A percentile compares a stretch with the other conserved stretches of the same genome.
Conservation (phyloP, 2,113 vertebrate genomes). For the Junco hyemalis region DNA sequence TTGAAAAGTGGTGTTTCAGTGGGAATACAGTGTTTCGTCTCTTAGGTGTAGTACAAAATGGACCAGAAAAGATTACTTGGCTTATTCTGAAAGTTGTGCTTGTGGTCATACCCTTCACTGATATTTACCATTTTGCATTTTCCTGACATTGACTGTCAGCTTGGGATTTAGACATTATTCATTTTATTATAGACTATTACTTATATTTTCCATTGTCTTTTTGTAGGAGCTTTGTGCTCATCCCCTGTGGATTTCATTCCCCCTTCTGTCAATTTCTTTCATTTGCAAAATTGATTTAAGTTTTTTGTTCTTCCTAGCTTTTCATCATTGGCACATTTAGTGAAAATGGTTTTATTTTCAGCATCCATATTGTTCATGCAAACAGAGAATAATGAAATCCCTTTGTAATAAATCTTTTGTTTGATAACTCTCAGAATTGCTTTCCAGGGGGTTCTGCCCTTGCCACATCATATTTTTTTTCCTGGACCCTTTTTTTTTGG, state of each 20-base stretch:
- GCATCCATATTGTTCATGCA: background rate
- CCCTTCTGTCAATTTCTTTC: background rate
- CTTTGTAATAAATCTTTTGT: background rate
- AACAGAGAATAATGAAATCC: background rate
- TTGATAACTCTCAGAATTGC: background rate
- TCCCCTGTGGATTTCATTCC: background rate
- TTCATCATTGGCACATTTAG: background rate
- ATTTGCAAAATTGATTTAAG: background rate
- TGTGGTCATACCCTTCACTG: background rate
- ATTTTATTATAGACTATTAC: background rate
- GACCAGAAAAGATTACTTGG: background rate
- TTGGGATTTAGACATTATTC: background rate
- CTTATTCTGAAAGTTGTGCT: background rate
- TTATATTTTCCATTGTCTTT: background rate
- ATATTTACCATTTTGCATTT: background rate
- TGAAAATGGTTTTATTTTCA: background rate
- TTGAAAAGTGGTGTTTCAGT: background rate
- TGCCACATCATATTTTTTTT: fast-evolving
- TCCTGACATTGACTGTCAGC: background rate
- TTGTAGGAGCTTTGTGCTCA: background rate
- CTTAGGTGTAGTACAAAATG: background rate
- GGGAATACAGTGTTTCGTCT: background rate
- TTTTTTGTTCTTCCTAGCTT: background rate
- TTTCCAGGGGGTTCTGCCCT: background rate
- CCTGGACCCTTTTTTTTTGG: background rate